Evolutionary conservation across 2,797 vertebrate species (phyloP).

Genomic region (Falco cherrug): DNA sequence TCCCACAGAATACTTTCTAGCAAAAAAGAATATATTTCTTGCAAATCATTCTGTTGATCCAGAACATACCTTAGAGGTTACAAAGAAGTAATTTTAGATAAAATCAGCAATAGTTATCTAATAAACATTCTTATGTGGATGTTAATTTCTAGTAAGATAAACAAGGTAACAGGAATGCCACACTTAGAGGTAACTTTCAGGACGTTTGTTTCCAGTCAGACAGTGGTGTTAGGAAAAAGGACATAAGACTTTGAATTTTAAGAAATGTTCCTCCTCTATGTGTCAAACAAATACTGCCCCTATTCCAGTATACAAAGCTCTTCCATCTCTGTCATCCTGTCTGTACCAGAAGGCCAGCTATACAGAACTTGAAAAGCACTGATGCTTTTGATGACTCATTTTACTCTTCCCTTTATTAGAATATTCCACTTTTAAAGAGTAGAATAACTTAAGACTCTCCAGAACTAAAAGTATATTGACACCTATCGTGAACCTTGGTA

Average conservation of each 20-base stretch:
- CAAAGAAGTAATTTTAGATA: neutral
- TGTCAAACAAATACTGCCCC: neutral
- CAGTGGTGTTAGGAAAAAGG: neutral
- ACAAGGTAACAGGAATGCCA: neutral
- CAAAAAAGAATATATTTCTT: neutral
- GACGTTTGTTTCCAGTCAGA: neutral
- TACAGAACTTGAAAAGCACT: neutral
- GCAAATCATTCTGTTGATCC: neutral
- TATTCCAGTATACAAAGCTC: neutral
- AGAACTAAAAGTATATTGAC: neutral
- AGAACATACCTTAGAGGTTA: neutral
- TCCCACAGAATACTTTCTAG: neutral
- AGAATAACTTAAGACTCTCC: neutral
- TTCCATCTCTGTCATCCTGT: neutral
- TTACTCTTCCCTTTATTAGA: neutral
- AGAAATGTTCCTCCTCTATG: neutral
- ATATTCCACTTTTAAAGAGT: neutral
- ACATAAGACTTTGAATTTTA: neutral
- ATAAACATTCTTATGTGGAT: neutral
- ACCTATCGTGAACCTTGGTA: neutral
- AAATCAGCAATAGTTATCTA: neutral
- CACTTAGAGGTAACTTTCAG: neutral
- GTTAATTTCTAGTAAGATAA: neutral
- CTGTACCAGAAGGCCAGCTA: neutral
- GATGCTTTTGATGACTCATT: neutral